Conservation (phyloP, 2,888 invertebrate species). For the Magallana nippona region DNA sequence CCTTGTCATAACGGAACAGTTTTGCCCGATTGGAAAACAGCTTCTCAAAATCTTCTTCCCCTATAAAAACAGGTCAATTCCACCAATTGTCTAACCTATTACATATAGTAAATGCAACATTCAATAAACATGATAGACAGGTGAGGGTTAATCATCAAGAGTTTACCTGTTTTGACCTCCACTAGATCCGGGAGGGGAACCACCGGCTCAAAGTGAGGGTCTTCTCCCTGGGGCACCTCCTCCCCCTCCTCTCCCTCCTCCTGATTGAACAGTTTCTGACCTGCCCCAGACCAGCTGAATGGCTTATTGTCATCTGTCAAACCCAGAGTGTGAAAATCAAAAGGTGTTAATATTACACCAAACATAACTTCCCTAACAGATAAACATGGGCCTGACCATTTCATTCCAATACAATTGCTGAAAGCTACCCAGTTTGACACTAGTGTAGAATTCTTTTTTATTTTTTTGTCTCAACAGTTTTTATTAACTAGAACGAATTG, state of each 20-base stretch:
- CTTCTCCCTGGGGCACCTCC: constrained; percentile 79
- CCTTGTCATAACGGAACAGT: constrained; percentile 86
- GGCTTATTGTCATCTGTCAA: constrained; percentile 56
- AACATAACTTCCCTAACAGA: too few species aligned
- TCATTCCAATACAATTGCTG: too few species aligned
- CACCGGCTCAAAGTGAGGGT: constrained; percentile 86
- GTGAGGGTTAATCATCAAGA: neutral
- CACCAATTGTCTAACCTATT: neutral
- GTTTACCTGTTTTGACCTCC: constrained; percentile 82
- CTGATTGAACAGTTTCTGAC: constrained; percentile 66
- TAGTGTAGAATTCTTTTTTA: too few species aligned
- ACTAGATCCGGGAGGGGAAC: constrained; percentile 84
- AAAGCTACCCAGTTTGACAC: too few species aligned
- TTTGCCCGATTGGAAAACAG: constrained; percentile 91
- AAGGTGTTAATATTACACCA: neutral
- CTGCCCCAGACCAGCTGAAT: constrained; percentile 74
- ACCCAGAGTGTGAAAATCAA: neutral
- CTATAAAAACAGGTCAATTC: constrained; percentile 80
- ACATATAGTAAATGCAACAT: too few species aligned
- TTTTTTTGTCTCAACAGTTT: too few species aligned
- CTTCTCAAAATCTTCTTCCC: constrained; percentile 91
- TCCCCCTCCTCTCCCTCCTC: constrained; percentile 86
- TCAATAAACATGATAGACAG: too few species aligned
- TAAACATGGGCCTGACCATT: too few species aligned
- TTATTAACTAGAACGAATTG: too few species aligned